Percentiles rank a stretch among this genome's conserved stretches.
phyloP scores from a whole-genome alignment of 2,888 invertebrate genomes.

The Anoplius nigerrimus region DNA sequence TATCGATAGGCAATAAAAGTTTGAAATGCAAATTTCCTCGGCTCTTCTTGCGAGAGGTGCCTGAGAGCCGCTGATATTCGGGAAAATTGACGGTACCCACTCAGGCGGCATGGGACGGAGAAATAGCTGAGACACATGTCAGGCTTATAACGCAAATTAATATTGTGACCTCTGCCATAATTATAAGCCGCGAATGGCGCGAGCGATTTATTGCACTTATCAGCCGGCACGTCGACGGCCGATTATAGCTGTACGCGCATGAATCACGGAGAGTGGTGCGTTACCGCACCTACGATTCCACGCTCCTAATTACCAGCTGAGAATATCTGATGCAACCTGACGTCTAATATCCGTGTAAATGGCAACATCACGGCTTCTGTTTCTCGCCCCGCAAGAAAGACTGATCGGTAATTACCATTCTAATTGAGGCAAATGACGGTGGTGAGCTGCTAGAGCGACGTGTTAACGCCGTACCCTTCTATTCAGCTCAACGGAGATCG shows the following conservation, averaged over 20 bases:
- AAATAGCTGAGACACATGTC: conserved; percentile 29
- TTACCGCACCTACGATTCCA: conserved; percentile 2
- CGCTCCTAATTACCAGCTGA: conserved; percentile 4
- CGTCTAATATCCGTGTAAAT: conserved; percentile 15
- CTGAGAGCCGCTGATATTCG: conserved; percentile 41
- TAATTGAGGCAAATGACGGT: not conserved
- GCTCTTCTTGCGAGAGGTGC: too few species aligned
- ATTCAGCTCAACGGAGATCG: too few species aligned
- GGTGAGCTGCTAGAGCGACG: too few species aligned
- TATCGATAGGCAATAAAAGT: too few species aligned
- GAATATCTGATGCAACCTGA: conserved; percentile 23
- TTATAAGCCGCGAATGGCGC: conserved; percentile 15
- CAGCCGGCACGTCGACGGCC: not conserved
- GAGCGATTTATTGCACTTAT: conserved; percentile 31
- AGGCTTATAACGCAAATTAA: conserved; percentile 26
- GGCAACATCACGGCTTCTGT: conserved; percentile 12
- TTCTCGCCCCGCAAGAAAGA: not conserved
- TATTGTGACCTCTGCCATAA: conserved; percentile 25
- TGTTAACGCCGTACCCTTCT: too few species aligned
- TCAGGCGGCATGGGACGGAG: conserved; percentile 16
- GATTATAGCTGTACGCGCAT: not conserved
- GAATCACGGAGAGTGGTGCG: conserved; percentile 5
- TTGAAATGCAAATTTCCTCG: not conserved
- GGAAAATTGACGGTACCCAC: too few species aligned
- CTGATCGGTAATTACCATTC: not conserved